phyloP scores from a whole-genome alignment of 2,797 vertebrate species.

The Tadarida brasiliensis region DNA sequence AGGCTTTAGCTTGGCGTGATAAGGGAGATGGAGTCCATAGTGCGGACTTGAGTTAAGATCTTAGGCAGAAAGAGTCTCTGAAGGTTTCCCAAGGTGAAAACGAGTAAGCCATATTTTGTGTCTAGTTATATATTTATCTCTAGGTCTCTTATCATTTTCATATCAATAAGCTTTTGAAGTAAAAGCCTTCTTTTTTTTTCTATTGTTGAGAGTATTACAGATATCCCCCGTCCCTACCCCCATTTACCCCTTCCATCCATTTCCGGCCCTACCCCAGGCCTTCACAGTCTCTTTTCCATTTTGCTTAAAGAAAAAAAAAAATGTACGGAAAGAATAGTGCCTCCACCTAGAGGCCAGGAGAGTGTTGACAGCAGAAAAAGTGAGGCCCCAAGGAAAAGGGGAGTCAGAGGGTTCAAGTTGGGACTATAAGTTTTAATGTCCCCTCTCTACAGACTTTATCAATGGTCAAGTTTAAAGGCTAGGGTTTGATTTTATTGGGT shows the following conservation, averaged over 20 bases:
- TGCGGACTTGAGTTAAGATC: background rate
- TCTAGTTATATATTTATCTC: background rate
- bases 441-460: background rate
- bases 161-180: background rate
- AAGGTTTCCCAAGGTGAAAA: background rate
- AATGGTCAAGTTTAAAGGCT: background rate
- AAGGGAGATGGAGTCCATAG: background rate
- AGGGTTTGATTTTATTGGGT: constrained; percentile 8
- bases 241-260: no score
- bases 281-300: background rate
- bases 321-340: background rate
- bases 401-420: background rate
- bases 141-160: background rate
- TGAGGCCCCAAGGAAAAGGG: background rate
- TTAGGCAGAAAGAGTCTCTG: background rate
- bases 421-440: background rate
- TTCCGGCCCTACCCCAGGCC: no score
- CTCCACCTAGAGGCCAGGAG: background rate
- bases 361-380: background rate
- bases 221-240: no score
- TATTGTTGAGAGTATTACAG: no score
- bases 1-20: background rate
- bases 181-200: background rate
- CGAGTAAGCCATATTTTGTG: background rate
- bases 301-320: background rate